Conservation (phyloP, 1,140 invertebrate genomes). For the Megalopta genalis region DNA sequence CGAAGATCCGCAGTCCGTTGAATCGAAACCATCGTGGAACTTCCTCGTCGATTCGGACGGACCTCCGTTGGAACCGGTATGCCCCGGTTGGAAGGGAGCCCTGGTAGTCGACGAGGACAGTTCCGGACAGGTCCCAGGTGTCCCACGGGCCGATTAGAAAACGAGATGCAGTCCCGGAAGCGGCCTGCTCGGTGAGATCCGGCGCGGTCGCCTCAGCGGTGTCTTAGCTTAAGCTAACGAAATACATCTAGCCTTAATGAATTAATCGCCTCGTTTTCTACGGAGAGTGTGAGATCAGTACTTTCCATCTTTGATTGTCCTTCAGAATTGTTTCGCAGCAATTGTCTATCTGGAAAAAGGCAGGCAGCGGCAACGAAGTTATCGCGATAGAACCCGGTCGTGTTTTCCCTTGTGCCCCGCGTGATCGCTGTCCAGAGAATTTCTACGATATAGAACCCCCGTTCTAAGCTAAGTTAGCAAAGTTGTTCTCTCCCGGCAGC, state of each 20-base stretch:
- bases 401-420: not conserved
- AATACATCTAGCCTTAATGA: conserved; percentile 35
- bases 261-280: conserved; percentile 27
- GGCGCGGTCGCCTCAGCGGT: not conserved
- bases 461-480: no score
- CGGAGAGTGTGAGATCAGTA: conserved; percentile 37
- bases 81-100: no score
- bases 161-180: not conserved
- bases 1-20: no score
- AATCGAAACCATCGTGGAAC: no score
- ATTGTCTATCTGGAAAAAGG: conserved; percentile 16
- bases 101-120: no score
- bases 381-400: not conserved
- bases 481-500: no score
- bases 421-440: not conserved
- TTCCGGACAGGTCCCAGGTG: no score
- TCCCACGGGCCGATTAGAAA: not conserved
- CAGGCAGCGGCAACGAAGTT: conserved; percentile 21
- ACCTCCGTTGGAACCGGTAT: no score
- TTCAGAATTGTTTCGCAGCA: conserved; percentile 30
- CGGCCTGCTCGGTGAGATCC: not conserved
- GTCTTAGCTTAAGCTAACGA: conserved; percentile 39
- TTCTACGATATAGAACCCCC: no score
- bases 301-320: conserved; percentile 53
- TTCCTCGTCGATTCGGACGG: no score